phyloP scores from a whole-genome alignment of 2,888 invertebrate genomes.

The Drosophila pseudotalamancana region DNA sequence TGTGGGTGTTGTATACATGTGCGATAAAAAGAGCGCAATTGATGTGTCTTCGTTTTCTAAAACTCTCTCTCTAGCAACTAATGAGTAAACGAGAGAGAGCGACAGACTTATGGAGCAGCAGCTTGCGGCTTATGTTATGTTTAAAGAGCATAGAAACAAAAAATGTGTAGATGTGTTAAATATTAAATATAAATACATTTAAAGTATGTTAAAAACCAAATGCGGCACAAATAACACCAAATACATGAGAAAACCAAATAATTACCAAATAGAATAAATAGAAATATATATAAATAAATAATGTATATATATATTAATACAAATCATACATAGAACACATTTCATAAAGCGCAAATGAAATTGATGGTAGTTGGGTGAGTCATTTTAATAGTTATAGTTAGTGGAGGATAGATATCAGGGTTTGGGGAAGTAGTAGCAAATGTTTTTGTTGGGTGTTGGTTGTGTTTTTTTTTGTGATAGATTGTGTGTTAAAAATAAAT shows the following conservation, averaged over 20 bases:
- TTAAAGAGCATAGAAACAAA: slow-evolving; percentile 9
- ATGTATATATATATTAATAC: slow-evolving; percentile 20
- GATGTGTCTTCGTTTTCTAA: slow-evolving; percentile 20
- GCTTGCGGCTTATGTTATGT: slow-evolving; percentile 42
- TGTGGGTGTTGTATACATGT: neutral
- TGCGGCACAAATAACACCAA: slow-evolving; percentile 51
- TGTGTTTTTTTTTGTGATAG: slow-evolving; percentile 35
- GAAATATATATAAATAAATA: slow-evolving; percentile 41
- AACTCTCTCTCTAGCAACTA: slow-evolving; percentile 15
- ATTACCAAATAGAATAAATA: slow-evolving; percentile 41
- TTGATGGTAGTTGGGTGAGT: slow-evolving; percentile 29
- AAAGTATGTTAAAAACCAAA: slow-evolving; percentile 46
- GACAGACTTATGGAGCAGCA: slow-evolving; percentile 17
- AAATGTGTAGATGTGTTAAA: slow-evolving; percentile 34
- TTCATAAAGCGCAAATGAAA: slow-evolving; percentile 57
- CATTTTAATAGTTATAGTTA: slow-evolving; percentile 14
- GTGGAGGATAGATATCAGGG: slow-evolving; percentile 11
- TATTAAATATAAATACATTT: slow-evolving; percentile 56
- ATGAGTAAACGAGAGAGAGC: slow-evolving; percentile 7
- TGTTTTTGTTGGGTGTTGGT: slow-evolving; percentile 36
- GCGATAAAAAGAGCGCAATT: slow-evolving; percentile 23
- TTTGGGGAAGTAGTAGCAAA: slow-evolving; percentile 32
- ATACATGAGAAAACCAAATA: slow-evolving; percentile 45
- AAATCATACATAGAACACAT: slow-evolving; percentile 71
- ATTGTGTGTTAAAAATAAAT: slow-evolving; percentile 52